Base-by-base conservation (phyloP, 1,140 invertebrate species). In the Psix sp. region DNA sequence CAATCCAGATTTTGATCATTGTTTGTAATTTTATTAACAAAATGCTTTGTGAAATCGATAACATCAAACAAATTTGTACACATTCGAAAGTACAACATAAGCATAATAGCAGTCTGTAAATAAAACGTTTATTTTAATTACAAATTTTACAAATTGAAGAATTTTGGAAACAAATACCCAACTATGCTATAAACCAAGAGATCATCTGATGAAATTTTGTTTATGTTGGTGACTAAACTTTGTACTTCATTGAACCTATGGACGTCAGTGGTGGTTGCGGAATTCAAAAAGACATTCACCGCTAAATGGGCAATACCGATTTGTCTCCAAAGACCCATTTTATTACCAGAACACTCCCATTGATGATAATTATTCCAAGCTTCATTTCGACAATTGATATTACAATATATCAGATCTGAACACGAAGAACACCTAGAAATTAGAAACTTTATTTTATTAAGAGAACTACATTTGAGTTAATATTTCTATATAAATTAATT, bases 301-400 rank as follows among this genome's bases (percentile, higher is more conserved):
- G 91, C 92, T 39, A 95, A 88, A 84, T 95, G 93, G 18, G 91
- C 93, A 68, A 95, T 92, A 5, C 94, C 94, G 39, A 95, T 89
- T 40, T 90, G 89, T 26, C 88, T 84, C 82, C 92, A 90, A 49
- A 93, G 83, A 21, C 88, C 84, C 24, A 91, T 87, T 75, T 88
- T 87, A 71, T 89, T 89, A 14, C 90, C 91, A 38, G 84, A 78
- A 81, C 94, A 96, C 86, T 96, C 94, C 89, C 90, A 93, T 60
- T 88, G 85, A 84, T 96, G 94, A 82, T 91, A 92, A 11, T 78
- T 80, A 1, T 83, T 66, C 89, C 90, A 92, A 0, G 91, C 90
- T 35, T 86, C 76, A 14, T 85, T 73, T 16, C 86, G 84, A 84
- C 95, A 96, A 17, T 85, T 77, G 51, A 88, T 83, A 59, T 87